Base-by-base conservation (phyloP, 2,113 vertebrate species). In the Stictonetta naevosa region DNA sequence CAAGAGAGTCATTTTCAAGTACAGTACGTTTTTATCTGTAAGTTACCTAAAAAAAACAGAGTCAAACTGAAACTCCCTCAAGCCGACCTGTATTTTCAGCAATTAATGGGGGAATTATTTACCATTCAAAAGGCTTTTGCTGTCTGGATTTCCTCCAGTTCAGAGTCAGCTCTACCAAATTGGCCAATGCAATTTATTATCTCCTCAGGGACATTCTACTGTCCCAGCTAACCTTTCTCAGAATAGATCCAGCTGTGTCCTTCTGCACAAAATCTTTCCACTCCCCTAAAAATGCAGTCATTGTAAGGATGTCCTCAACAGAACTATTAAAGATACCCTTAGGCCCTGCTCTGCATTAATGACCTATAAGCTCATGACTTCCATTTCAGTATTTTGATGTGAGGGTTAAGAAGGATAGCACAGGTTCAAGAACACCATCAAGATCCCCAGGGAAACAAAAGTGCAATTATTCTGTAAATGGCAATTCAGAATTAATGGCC, bases 161-260 rank as follows among this genome's bases (percentile, higher is more conserved):
- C 77, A 73, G 67, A 96, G 92, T 95, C 83, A 88, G 40, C 62
- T 94, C 83, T 90, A 87, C 88, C 92, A 94, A 96, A 96, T 95
- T 93, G 90, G 80, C 83, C 83, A 92, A 11, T 87, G 80, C 83
- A 96, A 94, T 97, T 95, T 95, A 95, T 96, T 96, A 95, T 93
- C 83, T 96, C 95, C 92, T 91, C 88, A 64, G 92, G 93, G 95
- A 92, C 93, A 90, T 96, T 96, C 92, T 95, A 60, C 88, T 96
- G 92, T 96, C 96, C 93, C 88, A 90, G 71, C 86, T 94, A 92
- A 96, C 95, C 90, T 93, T 97, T 96, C 96, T 81, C 88, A 95
- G 77, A 96, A 96, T 95, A 97, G 93, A 96, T 91, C 93, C 95
- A 96, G 96, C 91, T 96, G 96, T 94, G 92, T 95, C 95, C 86